Percentiles rank a stretch among this genome's conserved stretches.
These are phyloP conservation scores for Lipophrys pholis DNA, from an alignment of 2,113 vertebrate species.

Conservation along the genomic window DNA sequence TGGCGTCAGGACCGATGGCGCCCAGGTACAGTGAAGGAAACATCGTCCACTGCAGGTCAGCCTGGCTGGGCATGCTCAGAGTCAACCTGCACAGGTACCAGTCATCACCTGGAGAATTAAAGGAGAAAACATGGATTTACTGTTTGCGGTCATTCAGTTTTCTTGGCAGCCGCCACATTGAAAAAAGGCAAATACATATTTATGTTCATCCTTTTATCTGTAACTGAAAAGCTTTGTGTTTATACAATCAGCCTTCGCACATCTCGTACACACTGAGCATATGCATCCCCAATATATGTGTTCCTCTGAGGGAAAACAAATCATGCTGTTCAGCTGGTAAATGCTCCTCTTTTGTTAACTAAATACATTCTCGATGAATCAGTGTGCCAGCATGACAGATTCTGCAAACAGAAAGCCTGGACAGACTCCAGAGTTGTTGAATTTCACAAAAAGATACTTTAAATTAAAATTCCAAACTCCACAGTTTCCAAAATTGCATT, in stretches of 20 bases:
- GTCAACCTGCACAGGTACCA: constrained; percentile 89
- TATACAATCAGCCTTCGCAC: too few species aligned
- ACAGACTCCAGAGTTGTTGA: neutral
- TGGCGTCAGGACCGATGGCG: constrained; percentile 82
- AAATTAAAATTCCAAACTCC: neutral
- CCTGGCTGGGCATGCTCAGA: constrained; percentile 82
- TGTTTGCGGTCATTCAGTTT: neutral
- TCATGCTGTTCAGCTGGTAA: neutral
- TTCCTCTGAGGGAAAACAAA: neutral
- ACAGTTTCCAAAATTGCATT: neutral
- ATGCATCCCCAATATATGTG: neutral
- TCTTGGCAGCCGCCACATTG: neutral
- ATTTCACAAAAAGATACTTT: neutral
- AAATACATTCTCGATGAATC: neutral
- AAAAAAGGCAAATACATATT: neutral
- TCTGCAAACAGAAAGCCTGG: too few species aligned
- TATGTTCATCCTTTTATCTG: neutral
- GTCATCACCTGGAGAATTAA: constrained; percentile 81
- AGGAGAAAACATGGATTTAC: neutral
- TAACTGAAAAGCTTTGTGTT: neutral
- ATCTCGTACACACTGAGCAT: neutral
- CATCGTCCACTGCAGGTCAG: constrained; percentile 88
- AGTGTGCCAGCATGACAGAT: too few species aligned
- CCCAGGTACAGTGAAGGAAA: constrained; percentile 87
- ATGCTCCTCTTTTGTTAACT: neutral